phyloP scores from a whole-genome alignment of 2,888 invertebrate genomes.

The Nomada hirtipes region DNA sequence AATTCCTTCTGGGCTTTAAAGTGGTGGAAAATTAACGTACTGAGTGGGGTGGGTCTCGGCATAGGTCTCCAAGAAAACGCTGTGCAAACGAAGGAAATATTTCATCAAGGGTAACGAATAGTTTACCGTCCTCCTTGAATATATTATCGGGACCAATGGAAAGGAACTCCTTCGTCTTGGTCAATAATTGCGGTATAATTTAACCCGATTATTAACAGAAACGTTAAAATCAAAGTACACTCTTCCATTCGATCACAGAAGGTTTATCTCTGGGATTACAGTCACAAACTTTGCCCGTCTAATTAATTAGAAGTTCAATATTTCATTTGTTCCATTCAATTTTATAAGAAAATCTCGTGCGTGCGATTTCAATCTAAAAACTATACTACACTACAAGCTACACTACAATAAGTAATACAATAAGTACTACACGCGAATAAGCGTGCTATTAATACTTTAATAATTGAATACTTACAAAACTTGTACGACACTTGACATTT shows the following conservation, averaged over 20 bases:
- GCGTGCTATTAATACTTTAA: too few relatives aligned
- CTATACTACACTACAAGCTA: too few relatives aligned
- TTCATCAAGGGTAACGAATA: conserved; percentile 48
- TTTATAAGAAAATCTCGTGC: too few relatives aligned
- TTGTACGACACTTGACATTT: too few relatives aligned
- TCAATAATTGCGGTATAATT: conserved; percentile 32
- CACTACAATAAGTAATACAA: too few relatives aligned
- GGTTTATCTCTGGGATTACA: not conserved
- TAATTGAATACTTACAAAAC: too few relatives aligned
- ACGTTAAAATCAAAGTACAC: not conserved
- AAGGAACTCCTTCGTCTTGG: not conserved
- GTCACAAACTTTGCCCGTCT: not conserved
- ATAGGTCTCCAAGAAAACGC: conserved; percentile 11
- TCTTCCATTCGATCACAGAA: not conserved
- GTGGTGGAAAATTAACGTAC: conserved; percentile 33
- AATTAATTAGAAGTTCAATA: too few relatives aligned
- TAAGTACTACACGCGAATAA: too few relatives aligned
- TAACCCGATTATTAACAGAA: conserved; percentile 28
- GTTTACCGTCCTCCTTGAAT: conserved; percentile 44
- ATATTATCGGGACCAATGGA: conserved; percentile 29
- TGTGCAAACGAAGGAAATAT: conserved; percentile 54
- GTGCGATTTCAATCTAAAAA: too few relatives aligned
- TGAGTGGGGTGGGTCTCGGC: not conserved
- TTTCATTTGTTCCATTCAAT: too few relatives aligned
- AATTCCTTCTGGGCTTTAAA: conserved; percentile 52